Evolutionary conservation across 2,797 vertebrate genomes (phyloP).

Genomic region (Taeniopygia guttata): DNA sequence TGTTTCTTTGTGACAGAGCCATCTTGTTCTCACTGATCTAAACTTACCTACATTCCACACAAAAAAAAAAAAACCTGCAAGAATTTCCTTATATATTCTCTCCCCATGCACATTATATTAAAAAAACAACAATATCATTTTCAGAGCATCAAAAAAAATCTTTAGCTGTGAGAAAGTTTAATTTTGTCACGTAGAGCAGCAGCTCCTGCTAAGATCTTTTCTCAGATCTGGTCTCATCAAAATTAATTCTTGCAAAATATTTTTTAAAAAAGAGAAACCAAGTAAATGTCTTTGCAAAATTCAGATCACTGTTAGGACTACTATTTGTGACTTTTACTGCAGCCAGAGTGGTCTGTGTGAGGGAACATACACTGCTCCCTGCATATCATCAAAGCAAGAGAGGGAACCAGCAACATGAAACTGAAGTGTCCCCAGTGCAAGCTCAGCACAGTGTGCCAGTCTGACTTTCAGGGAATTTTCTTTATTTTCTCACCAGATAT

Average conservation of each 20-base stretch:
- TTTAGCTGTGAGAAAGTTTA: background rate
- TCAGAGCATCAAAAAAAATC: background rate
- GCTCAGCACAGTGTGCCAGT: background rate
- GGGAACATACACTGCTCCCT: background rate
- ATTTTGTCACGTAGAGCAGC: background rate
- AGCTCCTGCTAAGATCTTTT: background rate
- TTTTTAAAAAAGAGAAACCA: background rate
- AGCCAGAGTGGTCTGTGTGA: background rate
- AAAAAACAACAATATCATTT: background rate
- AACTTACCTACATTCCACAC: background rate
- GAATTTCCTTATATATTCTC: background rate
- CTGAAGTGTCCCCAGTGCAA: fast-evolving
- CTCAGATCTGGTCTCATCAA: background rate
- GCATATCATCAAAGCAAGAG: background rate
- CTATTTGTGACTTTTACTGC: background rate
- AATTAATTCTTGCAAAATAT: background rate
- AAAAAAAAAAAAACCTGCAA: background rate
- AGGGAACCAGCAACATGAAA: background rate
- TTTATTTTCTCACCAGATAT: background rate
- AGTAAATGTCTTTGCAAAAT: background rate
- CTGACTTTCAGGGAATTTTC: background rate
- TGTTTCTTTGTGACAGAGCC: background rate
- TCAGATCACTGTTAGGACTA: background rate
- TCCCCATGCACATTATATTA: fast-evolving
- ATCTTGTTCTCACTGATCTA: background rate